Base-by-base conservation (phyloP, 1,140 invertebrate genomes). In the Drosophila gunungcola region DNA sequence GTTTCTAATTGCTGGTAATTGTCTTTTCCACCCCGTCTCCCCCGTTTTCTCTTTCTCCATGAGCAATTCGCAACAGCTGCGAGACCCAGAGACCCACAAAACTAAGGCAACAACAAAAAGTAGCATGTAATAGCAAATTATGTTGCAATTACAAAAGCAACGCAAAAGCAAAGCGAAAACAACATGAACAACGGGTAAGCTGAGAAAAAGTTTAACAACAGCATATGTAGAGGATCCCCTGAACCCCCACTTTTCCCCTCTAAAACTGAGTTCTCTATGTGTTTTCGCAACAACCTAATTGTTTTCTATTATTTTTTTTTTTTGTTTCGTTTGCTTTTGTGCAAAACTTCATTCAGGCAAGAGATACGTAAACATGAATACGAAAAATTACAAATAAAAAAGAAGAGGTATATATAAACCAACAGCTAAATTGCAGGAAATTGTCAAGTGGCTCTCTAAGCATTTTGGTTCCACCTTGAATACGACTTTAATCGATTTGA, bases 1-100 rank as follows among this genome's bases (percentile, higher is more conserved):
- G 86, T 77, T 86, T 89, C 83, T 88, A 88, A 88, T 88, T 88
- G 83, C 84, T 86, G 85, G 82, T 86, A 86, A 86, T 86, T 86
- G 82, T 88, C 83, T 86, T 68, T 48, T 57, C 65, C 54, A 60
- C 16, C 55, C 41, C 38, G 12, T 27, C 29, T 27, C 16, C 32
- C 46, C 69, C 11, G 36, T 13, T 21, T 49, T 46, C 13, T 16
- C 43, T 51, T 43, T 41, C 58, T 29, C 60, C 34, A 21, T 55
- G 64, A 53, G 61, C 80, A 78, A 51, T 73, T 82, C 49, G 58
- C 75, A 78, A 62, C 83, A 88, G 83, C 83, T 88, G 84, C 62
- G 70, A 88, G 83, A 88, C 83, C 83, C 60, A 88, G 79, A 88
- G 83, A 88, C 83, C 83, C 81, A 88, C 83, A 89, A 88, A 88